Evolutionary conservation across 2,113 vertebrate species (phyloP), one percentile per base, ranked within the genome.

Genomic region (Brachyistius frenatus): DNA sequence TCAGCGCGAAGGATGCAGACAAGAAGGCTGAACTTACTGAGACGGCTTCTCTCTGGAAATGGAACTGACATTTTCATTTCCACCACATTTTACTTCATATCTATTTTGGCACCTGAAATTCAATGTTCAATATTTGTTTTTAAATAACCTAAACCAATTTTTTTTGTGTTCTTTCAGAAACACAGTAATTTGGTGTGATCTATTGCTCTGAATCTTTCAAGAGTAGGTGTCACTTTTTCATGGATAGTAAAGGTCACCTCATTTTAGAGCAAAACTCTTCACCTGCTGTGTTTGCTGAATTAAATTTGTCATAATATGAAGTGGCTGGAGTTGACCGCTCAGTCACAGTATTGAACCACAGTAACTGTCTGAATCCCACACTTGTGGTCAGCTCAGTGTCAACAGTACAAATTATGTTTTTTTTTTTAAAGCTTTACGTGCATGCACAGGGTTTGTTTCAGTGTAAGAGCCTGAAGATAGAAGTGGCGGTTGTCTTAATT

Each of bases 291-390:
- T 64, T 14, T 61, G n/a, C 55, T 66, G 62, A 63, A 46, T 52
- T 23, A 11, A 44, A 44, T 44, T 5, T 47, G 66, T 79, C 71
- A 63, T 46, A 39, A 67, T 56, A 53, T 35, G 13, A 80, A 74
- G 66, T 68, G 63, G 36, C 49, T 33, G 1, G 0, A 83, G 56
- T 36, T 70, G 72, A 74, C 72, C 39, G 5, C 78, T 78, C 33
- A n/a, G 66, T 84, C 50, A 7, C 54, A 57, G 37, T 67, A 63
- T 73, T 76, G 75, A 10, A 84, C 73, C 73, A 74, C 86, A 78
- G 68, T 31, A 66, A 78, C 54, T 52, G 70, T 75, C 55, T 73
- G 30, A 60, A 74, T 68, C 81, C 71, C 69, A 78, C 73, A 46
- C 58, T 67, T 72, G 7, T 37, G 65, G 66, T 69, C 70, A 70